phyloP scores from a whole-genome alignment of 1,140 invertebrate genomes.

The Episyrphus balteatus region DNA sequence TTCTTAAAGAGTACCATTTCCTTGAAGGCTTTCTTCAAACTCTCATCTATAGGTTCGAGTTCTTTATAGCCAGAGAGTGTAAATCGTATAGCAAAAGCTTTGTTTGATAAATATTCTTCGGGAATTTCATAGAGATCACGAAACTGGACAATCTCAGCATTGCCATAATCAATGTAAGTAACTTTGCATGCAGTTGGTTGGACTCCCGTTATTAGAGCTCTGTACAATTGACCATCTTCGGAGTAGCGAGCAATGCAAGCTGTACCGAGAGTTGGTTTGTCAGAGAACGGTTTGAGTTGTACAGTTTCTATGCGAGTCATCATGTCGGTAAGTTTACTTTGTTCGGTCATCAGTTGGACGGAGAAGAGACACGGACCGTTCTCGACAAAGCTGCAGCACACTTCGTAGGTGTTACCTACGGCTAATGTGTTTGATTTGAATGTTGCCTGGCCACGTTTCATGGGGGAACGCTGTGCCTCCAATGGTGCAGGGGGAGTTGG shows the following conservation, averaged over 20 bases:
- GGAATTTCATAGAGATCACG: constrained; percentile 62
- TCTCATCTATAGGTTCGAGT: constrained; percentile 48
- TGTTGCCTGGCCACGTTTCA: constrained; percentile 15
- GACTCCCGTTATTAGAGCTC: constrained; percentile 59
- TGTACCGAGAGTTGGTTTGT: constrained; percentile 49
- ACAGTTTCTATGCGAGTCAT: constrained; percentile 54
- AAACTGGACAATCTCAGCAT: constrained; percentile 54
- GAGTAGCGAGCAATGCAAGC: constrained; percentile 58
- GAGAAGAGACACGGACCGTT: constrained; percentile 65
- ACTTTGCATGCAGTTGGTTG: constrained; percentile 49
- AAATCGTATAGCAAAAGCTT: constrained; percentile 61
- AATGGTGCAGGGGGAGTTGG: constrained; percentile 1
- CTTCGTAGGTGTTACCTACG: constrained; percentile 42
- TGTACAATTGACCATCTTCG: constrained; percentile 50
- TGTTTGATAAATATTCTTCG: constrained; percentile 51
- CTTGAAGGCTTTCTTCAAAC: constrained; percentile 56
- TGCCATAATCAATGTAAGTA: constrained; percentile 69
- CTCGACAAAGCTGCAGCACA: constrained; percentile 59
- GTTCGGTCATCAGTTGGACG: constrained; percentile 50
- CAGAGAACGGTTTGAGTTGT: constrained; percentile 45
- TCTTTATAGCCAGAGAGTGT: constrained; percentile 55
- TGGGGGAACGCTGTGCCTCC: constrained; percentile 23
- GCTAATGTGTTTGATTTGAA: constrained; percentile 45
- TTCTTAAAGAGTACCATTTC: constrained; percentile 48
- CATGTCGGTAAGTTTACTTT: constrained; percentile 46